Conservation (phyloP, 2,113 vertebrate species). For the Podilymbus podiceps region DNA sequence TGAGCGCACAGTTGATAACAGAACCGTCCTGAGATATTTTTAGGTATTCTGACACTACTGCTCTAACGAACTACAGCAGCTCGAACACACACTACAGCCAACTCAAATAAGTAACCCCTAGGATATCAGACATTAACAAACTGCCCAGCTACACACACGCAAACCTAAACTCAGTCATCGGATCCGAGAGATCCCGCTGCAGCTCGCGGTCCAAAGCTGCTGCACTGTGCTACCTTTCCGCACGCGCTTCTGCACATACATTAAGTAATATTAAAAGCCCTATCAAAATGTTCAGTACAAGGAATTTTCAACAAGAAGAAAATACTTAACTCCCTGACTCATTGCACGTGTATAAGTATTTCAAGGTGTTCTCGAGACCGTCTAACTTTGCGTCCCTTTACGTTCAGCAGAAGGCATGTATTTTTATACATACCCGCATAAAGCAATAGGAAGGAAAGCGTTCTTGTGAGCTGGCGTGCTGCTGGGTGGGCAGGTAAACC, state of each 20-base stretch:
- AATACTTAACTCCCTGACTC: background rate
- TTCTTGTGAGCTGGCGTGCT: background rate
- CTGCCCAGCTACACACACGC: fast-evolving
- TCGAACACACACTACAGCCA: background rate
- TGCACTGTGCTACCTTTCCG: too few species aligned
- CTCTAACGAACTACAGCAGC: background rate
- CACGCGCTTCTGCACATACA: background rate
- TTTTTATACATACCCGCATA: background rate
- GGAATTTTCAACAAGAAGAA: background rate
- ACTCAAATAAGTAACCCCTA: background rate
- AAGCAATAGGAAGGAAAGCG: background rate
- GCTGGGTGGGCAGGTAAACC: background rate
- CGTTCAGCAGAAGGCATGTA: fast-evolving
- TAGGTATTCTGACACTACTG: background rate
- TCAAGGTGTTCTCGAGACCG: background rate
- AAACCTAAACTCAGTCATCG: fast-evolving
- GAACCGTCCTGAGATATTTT: background rate
- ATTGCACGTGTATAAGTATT: fast-evolving
- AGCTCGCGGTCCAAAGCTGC: background rate
- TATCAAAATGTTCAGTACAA: background rate
- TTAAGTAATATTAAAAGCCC: background rate
- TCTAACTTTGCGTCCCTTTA: background rate
- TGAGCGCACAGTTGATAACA: background rate
- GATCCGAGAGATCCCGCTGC: fast-evolving
- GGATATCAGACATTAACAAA: background rate